phyloP scores from a whole-genome alignment of 2,888 invertebrate genomes.

The Drosophila maculinotata region DNA sequence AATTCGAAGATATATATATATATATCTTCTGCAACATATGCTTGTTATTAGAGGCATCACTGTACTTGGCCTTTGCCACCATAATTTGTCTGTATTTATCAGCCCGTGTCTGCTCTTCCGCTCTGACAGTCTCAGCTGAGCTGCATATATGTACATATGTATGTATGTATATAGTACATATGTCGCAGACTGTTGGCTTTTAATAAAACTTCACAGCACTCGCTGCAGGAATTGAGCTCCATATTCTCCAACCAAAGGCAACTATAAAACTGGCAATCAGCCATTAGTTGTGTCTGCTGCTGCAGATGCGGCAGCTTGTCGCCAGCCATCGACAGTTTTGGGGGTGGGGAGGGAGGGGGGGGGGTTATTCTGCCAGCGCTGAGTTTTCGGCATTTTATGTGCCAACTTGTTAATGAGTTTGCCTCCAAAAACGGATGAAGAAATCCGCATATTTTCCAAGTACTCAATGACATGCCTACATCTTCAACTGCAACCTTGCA shows the following conservation, averaged over 20 bases:
- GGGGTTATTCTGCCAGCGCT: no score
- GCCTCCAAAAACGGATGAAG: constrained; percentile 30
- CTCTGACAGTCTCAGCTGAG: constrained; percentile 45
- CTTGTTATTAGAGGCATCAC: neutral
- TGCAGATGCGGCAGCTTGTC: constrained; percentile 66
- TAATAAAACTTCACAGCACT: constrained; percentile 71
- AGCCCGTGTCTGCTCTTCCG: constrained; percentile 61
- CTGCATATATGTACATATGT: constrained; percentile 14
- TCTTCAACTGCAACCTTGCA: constrained; percentile 40
- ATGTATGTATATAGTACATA: constrained; percentile 23
- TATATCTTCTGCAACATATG: neutral
- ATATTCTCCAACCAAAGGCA: constrained; percentile 31
- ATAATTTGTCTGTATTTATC: constrained; percentile 70
- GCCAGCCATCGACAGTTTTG: constrained; percentile 62
- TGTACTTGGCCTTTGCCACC: constrained; percentile 45
- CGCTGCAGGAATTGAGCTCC: constrained; percentile 49
- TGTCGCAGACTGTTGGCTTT: constrained; percentile 72
- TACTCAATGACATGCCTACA: constrained; percentile 30
- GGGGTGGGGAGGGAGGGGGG: no score
- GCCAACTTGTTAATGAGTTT: constrained; percentile 79
- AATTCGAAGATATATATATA: no score
- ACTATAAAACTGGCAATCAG: constrained; percentile 67
- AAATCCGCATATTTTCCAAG: constrained; percentile 7
- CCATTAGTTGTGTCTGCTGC: constrained; percentile 69
- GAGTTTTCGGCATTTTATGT: constrained; percentile 64